A percentile compares a stretch with the other conserved stretches of the same genome.
Evolutionary conservation across 2,113 vertebrate genomes (phyloP).

Genomic region (Sphaerodactylus townsendi): DNA sequence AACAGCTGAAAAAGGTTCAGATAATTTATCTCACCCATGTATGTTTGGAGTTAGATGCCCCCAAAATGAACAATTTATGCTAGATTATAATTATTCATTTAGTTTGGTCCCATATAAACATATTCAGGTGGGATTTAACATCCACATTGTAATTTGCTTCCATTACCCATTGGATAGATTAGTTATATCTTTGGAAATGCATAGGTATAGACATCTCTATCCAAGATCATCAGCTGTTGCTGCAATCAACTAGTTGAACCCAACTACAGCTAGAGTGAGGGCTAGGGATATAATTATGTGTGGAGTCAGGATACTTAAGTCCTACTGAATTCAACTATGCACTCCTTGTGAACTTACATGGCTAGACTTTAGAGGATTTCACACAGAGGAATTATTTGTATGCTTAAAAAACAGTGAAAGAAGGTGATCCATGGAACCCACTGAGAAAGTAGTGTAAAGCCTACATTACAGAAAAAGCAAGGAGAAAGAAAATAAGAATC

Average conservation of each 20-base stretch:
- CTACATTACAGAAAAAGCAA: not conserved
- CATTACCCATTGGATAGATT: not conserved
- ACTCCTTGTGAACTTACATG: not conserved
- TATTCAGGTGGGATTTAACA: too few relatives aligned
- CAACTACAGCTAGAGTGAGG: not conserved
- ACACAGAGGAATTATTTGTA: too few relatives aligned
- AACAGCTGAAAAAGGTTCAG: too few relatives aligned
- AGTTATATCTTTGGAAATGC: not conserved
- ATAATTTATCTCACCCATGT: too few relatives aligned
- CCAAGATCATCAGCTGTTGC: not conserved
- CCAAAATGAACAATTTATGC: too few relatives aligned
- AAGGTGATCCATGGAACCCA: too few relatives aligned
- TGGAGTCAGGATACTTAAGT: not conserved
- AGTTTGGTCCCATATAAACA: too few relatives aligned
- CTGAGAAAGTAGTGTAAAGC: not conserved
- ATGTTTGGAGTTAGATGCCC: too few relatives aligned
- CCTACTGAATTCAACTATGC: not conserved
- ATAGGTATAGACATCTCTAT: not conserved
- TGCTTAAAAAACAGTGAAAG: too few relatives aligned
- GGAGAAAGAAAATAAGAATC: not conserved
- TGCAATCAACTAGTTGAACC: not conserved
- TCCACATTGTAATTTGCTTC: not conserved
- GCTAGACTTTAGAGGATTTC: too few relatives aligned
- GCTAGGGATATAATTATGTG: not conserved
- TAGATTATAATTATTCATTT: not conserved